These are phyloP conservation scores for Zygothrica quintamaculata DNA, from an alignment of 2,888 invertebrate genomes.

Conservation along the genomic window DNA sequence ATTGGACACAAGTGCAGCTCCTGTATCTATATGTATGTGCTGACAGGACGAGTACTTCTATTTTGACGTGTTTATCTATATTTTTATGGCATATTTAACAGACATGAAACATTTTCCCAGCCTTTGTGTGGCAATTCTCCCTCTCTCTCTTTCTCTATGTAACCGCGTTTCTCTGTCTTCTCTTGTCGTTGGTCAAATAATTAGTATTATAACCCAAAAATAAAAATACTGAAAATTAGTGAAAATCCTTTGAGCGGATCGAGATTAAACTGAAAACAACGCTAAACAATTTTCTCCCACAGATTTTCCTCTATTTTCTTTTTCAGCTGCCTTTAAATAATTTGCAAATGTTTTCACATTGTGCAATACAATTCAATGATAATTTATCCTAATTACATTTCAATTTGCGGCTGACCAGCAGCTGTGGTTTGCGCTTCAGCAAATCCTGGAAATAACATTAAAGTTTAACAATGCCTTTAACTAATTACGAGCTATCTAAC, in stretches of 20 bases:
- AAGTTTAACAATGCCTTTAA: background rate
- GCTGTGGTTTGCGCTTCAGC: constrained; percentile 49
- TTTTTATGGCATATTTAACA: constrained; percentile 47
- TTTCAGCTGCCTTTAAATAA: constrained; percentile 41
- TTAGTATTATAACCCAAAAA: background rate
- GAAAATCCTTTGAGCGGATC: constrained; percentile 57
- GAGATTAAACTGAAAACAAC: background rate
- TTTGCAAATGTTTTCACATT: constrained; percentile 30
- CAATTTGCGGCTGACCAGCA: constrained; percentile 51
- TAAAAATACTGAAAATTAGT: constrained; percentile 5
- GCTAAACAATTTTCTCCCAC: constrained; percentile 13
- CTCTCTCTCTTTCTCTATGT: no score
- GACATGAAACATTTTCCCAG: constrained; percentile 6
- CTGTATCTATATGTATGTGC: constrained; percentile 40
- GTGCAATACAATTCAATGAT: constrained; percentile 47
- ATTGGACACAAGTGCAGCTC: constrained; percentile 64
- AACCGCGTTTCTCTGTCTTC: constrained; percentile 1
- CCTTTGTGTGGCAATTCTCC: constrained; percentile 1
- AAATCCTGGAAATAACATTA: constrained; percentile 1
- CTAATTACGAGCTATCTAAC: constrained; percentile 9
- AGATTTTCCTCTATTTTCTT: constrained; percentile 12
- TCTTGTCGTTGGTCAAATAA: background rate
- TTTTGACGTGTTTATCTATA: constrained; percentile 72
- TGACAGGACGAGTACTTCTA: constrained; percentile 59
- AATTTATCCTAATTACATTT: constrained; percentile 37